Percentiles rank a stretch among this genome's conserved stretches.
These are phyloP conservation scores for Unio pictorum DNA, from an alignment of 2,888 invertebrate species.

Conservation along the genomic window DNA sequence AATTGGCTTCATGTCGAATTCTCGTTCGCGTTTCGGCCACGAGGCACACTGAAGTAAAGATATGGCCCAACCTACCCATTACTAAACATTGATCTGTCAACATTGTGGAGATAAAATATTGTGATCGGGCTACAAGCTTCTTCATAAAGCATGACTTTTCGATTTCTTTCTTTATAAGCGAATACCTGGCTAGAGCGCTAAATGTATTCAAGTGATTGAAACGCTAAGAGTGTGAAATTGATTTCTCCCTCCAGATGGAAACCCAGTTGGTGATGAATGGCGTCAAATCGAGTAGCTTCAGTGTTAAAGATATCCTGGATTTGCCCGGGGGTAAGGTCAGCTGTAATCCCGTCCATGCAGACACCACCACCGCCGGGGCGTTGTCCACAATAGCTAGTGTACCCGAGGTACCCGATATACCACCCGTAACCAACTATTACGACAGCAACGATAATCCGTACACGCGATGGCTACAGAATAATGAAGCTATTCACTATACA, in stretches of 20 bases:
- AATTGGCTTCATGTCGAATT: too few relatives aligned
- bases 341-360: constrained; percentile 39
- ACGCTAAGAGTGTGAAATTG: not conserved
- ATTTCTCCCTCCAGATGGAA: constrained; percentile 44
- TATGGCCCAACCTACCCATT: constrained; percentile 15
- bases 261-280: constrained; percentile 76
- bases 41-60: constrained; percentile 1
- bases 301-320: constrained; percentile 93
- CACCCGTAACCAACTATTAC: constrained; percentile 43
- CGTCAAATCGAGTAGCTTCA: constrained; percentile 86
- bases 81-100: constrained; percentile 31
- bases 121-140: constrained; percentile 34
- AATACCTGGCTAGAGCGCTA: constrained; percentile 27
- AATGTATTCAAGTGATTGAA: not conserved
- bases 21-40: too few relatives aligned
- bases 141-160: constrained; percentile 39
- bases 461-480: constrained; percentile 72
- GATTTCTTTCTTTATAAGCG: constrained; percentile 28
- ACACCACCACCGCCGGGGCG: constrained; percentile 38
- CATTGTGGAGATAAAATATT: constrained; percentile 36
- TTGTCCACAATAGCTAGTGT: constrained; percentile 35
- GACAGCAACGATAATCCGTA: constrained; percentile 73
- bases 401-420: constrained; percentile 35
- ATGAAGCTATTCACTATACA: constrained; percentile 63
- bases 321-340: constrained; percentile 79